Conservation (phyloP, 2,113 vertebrate genomes). For the Python bivittatus region DNA sequence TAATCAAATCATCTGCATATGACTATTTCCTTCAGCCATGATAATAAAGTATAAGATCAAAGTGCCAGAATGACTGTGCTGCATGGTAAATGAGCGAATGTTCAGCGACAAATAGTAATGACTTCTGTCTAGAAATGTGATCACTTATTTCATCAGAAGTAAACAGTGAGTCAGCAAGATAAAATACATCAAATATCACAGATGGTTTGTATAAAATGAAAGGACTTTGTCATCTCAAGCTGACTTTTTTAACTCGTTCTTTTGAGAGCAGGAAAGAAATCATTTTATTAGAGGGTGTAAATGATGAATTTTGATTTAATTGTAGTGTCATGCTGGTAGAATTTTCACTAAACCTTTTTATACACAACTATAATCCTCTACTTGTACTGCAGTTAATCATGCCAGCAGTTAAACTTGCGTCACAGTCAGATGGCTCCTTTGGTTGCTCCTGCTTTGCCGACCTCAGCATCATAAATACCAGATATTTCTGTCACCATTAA, state of each 20-base stretch:
- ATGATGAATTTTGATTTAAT: constrained; percentile 4
- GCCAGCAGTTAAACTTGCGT: neutral
- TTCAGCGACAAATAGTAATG: neutral
- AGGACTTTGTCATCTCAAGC: neutral
- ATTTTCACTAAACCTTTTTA: neutral
- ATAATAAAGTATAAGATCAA: neutral
- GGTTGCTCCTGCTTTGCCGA: neutral
- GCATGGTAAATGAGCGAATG: neutral
- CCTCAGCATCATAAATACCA: neutral
- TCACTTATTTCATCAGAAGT: neutral
- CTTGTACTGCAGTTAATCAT: neutral
- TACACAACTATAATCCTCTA: neutral
- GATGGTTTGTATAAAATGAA: constrained; percentile 16
- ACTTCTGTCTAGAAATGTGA: neutral
- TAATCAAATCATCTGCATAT: neutral
- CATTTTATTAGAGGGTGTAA: neutral
- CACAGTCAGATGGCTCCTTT: neutral
- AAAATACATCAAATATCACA: neutral
- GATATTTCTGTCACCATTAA: neutral
- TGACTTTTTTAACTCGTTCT: constrained; percentile 25
- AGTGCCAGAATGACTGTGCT: neutral
- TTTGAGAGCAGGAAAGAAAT: constrained; percentile 29
- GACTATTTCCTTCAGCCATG: neutral
- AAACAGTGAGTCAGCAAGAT: neutral
- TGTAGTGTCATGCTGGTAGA: neutral